Evolutionary conservation across 2,888 invertebrate genomes (phyloP).

Genomic region (Octodonta nipae): DNA sequence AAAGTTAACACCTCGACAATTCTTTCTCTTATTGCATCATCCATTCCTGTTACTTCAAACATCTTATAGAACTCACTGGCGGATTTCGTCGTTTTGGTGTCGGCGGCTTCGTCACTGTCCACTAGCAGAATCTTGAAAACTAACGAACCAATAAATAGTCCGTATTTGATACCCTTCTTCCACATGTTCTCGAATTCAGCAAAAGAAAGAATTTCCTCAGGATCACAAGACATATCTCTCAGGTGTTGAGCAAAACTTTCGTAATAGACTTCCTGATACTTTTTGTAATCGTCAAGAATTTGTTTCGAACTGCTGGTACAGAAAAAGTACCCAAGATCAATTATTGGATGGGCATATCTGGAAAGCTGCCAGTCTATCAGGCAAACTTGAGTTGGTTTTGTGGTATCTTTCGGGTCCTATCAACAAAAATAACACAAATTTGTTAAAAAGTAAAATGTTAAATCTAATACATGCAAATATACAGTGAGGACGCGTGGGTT

Average conservation of each 20-base stretch:
- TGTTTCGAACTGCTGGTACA: constrained; percentile 15
- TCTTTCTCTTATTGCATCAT: not conserved
- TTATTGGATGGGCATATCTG: constrained; percentile 13
- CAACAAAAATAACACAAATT: constrained; percentile 7
- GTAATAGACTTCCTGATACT: constrained; percentile 20
- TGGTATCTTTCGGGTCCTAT: constrained; percentile 9
- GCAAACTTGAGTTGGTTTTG: constrained; percentile 16
- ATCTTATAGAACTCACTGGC: not conserved
- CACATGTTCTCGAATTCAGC: constrained; percentile 6
- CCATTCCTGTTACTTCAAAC: not conserved
- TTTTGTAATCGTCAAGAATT: constrained; percentile 14
- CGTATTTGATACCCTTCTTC: constrained; percentile 5
- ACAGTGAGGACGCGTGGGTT: too few relatives aligned
- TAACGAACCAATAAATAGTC: constrained; percentile 8
- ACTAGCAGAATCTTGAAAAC: constrained; percentile 8
- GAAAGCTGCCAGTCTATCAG: constrained; percentile 23
- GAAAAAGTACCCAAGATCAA: constrained; percentile 22
- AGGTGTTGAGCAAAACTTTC: constrained; percentile 14
- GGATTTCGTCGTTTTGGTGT: too few relatives aligned
- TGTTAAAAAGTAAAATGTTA: not conserved
- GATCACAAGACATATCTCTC: constrained; percentile 17
- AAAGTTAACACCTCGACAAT: not conserved
- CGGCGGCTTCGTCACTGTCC: constrained; percentile 8
- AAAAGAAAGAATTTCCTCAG: constrained; percentile 15
- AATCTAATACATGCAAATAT: not conserved